Evolutionary conservation across 2,797 vertebrate species (phyloP).

Genomic region (Muraenolepis orangiensis): DNA sequence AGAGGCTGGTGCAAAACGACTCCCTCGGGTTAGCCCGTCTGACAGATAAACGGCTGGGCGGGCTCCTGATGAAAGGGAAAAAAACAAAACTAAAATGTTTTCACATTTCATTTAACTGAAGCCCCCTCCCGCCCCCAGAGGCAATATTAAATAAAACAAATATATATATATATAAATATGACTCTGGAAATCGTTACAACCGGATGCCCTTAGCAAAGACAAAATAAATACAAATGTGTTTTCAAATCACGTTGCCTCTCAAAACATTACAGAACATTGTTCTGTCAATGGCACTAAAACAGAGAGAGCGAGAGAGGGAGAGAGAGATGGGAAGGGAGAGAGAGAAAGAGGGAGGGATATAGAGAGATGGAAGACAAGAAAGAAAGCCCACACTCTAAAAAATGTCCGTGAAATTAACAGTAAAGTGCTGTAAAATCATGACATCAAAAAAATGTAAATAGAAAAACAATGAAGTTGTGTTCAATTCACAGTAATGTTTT

Average conservation of each 20-base stretch:
- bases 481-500: no score
- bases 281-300: neutral
- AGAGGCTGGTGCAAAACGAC: neutral
- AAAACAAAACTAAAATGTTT: neutral
- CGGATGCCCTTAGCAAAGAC: neutral
- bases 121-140: neutral
- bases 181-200: neutral
- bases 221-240: neutral
- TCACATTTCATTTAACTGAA: neutral
- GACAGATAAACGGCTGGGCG: neutral
- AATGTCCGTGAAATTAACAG: no score
- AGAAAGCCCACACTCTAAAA: neutral
- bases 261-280: neutral
- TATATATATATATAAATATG: no score
- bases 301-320: conserved; percentile 8
- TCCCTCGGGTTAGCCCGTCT: neutral
- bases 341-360: neutral
- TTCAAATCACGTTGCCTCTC: neutral
- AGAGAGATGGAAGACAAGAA: neutral
- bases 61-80: neutral
- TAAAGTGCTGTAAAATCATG: no score
- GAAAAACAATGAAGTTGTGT: no score
- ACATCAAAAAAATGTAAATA: no score
- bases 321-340: conserved; percentile 3
- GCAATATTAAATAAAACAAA: neutral